Evolutionary conservation across 2,888 invertebrate genomes (phyloP), one percentile per base, ranked within the genome.

Genomic region (Drosophila gaucha): DNA sequence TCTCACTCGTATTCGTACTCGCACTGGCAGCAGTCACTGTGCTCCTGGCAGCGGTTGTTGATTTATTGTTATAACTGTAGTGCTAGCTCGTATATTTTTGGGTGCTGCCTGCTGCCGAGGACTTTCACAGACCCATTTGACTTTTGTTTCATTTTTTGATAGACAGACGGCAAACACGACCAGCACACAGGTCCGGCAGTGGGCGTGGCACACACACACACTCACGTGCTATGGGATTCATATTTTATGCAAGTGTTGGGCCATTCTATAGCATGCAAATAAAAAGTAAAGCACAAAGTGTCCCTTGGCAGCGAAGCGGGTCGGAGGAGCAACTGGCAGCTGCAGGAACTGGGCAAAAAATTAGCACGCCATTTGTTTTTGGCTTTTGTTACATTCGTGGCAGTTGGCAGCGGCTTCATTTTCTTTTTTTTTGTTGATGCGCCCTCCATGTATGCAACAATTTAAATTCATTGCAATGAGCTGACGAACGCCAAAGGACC

Each of bases 61-160:
- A 85, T 85, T 85, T 85, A 85, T 85, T 87, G 86, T 86, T 87
- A 82, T 79, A 87, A 79, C 88, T 86, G 84, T 83, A 54, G 60
- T 71, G 64, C 66, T 65, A 63, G 63, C 67, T 79, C 57, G 56
- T 56, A 63, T 67, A 58, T 72, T 65, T 75, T 75, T 68, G 62
- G 64, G 41, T 30, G 50, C 52, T 69, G 55, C 47, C 55, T 49
- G 63, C 54, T 63, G 41, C 24, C 56, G 54, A 65, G 65, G 36
- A 80, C 59, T 78, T 41, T 59, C 50, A 57, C 57, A 64, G 62
- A 67, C 51, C 66, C 65, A 72, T 79, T 83, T 71, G 80, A 84
- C 80, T 86, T 83, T 83, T 86, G 82, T 83, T 82, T 76, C 82
- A 68, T 80, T 72, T 86, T 84, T 80, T 83, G 82, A 83, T 84